Conservation (phyloP, 1,140 invertebrate genomes). For the Triops cancriformis region DNA sequence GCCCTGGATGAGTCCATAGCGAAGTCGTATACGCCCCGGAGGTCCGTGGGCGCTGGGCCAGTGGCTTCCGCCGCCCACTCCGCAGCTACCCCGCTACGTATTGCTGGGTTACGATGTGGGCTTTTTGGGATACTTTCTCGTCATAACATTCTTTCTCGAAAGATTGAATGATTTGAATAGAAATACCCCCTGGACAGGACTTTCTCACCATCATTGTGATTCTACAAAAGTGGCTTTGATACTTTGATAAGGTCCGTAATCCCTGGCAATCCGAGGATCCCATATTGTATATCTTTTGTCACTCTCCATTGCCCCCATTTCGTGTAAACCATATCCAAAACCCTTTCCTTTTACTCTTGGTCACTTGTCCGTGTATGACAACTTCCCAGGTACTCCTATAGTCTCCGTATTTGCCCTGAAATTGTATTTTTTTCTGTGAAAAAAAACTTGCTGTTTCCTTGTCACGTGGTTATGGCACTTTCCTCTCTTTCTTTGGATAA, state of each 20-base stretch:
- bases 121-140: too few species aligned
- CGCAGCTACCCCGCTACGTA: too few species aligned
- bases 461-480: conserved; percentile 9
- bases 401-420: neutral
- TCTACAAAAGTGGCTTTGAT: neutral
- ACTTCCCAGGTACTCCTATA: neutral
- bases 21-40: too few species aligned
- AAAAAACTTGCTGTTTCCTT: neutral
- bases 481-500: neutral
- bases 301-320: neutral
- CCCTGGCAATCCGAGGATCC: neutral
- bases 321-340: neutral
- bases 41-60: too few species aligned
- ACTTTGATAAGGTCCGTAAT: neutral
- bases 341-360: neutral
- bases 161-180: too few species aligned
- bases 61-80: too few species aligned
- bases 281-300: neutral
- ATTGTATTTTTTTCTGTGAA: neutral
- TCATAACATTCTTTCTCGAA: too few species aligned
- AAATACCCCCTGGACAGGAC: neutral
- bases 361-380: neutral
- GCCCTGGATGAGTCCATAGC: too few species aligned
- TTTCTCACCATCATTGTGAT: neutral
- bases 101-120: too few species aligned